These are phyloP conservation scores for Saccostrea cuccullata DNA, from an alignment of 1,140 invertebrate genomes.

Conservation along the genomic window DNA sequence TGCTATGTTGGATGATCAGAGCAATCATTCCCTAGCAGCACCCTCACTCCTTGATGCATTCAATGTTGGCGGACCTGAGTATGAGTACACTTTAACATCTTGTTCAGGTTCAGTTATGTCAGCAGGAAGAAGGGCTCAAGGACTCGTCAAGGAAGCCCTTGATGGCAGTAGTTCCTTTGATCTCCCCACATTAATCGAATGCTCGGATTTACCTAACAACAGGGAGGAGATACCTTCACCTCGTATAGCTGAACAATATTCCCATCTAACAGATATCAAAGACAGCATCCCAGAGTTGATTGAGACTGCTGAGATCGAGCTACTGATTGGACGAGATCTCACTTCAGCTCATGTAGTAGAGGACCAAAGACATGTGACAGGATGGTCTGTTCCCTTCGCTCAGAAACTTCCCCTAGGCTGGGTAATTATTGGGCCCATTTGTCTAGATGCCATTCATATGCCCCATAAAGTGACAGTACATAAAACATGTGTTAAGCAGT, in stretches of 20 bases:
- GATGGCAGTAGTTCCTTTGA: conserved; percentile 12
- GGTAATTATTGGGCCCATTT: conserved; percentile 51
- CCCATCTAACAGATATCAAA: conserved; percentile 18
- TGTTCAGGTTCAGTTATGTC: conserved; percentile 12
- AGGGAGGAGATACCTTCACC: conserved; percentile 34
- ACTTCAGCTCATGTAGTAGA: conserved; percentile 40
- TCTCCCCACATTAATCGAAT: conserved; percentile 41
- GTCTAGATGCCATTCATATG: conserved; percentile 41
- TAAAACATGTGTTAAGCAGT: conserved; percentile 44
- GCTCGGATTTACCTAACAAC: conserved; percentile 34
- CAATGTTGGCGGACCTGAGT: background rate
- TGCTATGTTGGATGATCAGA: conserved; percentile 44
- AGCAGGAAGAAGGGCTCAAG: conserved; percentile 31
- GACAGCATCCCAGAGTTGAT: conserved; percentile 17
- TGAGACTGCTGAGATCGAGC: background rate
- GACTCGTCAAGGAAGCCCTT: conserved; percentile 22
- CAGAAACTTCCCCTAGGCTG: conserved; percentile 57
- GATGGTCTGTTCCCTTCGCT: conserved; percentile 41
- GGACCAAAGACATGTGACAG: conserved; percentile 33
- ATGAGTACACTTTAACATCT: conserved; percentile 7
- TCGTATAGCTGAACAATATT: background rate
- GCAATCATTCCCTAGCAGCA: conserved; percentile 6
- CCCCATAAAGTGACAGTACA: conserved; percentile 28
- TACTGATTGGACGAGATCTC: conserved; percentile 46
- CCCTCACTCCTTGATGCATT: conserved; percentile 25